Percentiles rank a stretch among this genome's conserved stretches.
Evolutionary conservation across 2,888 invertebrate genomes (phyloP).

Genomic region (Orgyia antiqua): DNA sequence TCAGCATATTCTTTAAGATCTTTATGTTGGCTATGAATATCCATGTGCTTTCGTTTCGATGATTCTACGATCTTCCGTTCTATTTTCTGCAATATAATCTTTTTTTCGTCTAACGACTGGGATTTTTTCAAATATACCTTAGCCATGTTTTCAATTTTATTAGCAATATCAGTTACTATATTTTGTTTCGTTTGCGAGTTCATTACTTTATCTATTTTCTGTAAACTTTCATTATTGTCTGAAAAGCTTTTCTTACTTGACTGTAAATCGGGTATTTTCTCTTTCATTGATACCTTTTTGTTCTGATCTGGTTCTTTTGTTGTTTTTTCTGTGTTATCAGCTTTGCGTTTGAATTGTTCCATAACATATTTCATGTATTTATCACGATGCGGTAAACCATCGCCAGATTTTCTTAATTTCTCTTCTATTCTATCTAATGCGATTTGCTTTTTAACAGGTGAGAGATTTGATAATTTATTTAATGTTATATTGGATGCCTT

Average conservation of each 20-base stretch:
- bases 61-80: constrained; percentile 24
- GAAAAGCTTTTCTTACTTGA: background rate
- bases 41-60: constrained; percentile 20
- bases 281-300: background rate
- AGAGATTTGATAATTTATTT: constrained; percentile 21
- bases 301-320: background rate
- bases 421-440: constrained; percentile 31
- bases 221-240: no score
- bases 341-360: constrained; percentile 34
- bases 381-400: constrained; percentile 27
- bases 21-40: constrained; percentile 21
- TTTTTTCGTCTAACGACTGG: constrained; percentile 25
- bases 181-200: constrained; percentile 12
- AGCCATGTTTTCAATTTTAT: constrained; percentile 34
- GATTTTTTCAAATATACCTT: constrained; percentile 24
- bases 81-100: constrained; percentile 28
- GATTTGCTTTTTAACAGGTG: constrained; percentile 19
- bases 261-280: background rate
- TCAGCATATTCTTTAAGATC: constrained; percentile 29
- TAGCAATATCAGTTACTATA: constrained; percentile 25
- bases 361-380: constrained; percentile 47
- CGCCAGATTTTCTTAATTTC: constrained; percentile 33
- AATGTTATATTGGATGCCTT: constrained; percentile 36
- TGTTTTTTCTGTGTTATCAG: background rate
- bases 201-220: background rate